phyloP scores from a whole-genome alignment of 2,797 vertebrate species.

The Rhinatrema bivittatum region DNA sequence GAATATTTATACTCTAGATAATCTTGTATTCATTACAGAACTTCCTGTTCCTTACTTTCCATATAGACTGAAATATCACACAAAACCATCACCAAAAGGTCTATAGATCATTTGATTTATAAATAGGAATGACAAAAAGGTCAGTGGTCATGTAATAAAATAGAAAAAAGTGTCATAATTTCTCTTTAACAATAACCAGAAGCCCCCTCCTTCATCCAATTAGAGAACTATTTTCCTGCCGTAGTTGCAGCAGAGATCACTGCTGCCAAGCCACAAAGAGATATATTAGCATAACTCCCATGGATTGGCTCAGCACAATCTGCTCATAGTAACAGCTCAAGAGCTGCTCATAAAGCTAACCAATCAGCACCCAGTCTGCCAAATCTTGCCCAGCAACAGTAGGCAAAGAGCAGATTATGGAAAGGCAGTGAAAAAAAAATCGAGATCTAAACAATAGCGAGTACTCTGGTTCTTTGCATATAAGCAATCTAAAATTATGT shows the following conservation, averaged over 20 bases:
- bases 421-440: too few species aligned
- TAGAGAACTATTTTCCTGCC: neutral
- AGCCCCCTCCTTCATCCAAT: conserved; percentile 2
- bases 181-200: conserved; percentile 4
- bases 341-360: conserved; percentile 26
- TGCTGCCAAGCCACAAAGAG: conserved; percentile 26
- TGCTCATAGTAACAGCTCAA: conserved; percentile 34
- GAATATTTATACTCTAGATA: too few species aligned
- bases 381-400: conserved; percentile 56
- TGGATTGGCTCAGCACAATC: conserved; percentile 22
- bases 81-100: too few species aligned
- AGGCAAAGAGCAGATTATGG: conserved; percentile 33
- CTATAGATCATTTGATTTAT: too few species aligned
- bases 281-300: conserved; percentile 17
- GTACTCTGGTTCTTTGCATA: too few species aligned
- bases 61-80: too few species aligned
- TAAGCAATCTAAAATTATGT: too few species aligned
- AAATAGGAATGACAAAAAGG: too few species aligned
- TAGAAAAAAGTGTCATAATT: conserved; percentile 4
- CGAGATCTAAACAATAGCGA: too few species aligned
- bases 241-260: conserved; percentile 5
- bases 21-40: too few species aligned
- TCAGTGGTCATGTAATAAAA: neutral
- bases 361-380: conserved; percentile 43
- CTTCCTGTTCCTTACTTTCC: too few species aligned